phyloP scores from a whole-genome alignment of 2,113 vertebrate genomes.

The Nibea albiflora region DNA sequence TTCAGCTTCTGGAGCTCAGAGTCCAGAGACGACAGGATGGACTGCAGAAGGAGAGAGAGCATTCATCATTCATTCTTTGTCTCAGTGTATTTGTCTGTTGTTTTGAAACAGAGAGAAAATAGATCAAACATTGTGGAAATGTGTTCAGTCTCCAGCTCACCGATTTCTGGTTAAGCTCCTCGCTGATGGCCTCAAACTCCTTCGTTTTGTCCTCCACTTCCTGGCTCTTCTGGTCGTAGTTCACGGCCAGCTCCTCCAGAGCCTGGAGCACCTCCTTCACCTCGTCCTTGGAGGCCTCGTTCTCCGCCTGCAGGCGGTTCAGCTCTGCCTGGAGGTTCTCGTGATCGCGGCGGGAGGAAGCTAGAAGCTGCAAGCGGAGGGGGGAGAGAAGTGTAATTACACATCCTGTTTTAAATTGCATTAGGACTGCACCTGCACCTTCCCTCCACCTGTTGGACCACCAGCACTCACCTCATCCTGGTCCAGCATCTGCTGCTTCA shows the following conservation, averaged over 20 bases:
- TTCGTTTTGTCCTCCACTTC: constrained; percentile 98
- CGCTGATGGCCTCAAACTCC: constrained; percentile 93
- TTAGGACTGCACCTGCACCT: not conserved
- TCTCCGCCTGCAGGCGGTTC: constrained; percentile 97
- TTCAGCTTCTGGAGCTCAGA: constrained; percentile 98
- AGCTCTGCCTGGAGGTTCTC: constrained; percentile 95
- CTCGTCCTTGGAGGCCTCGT: constrained; percentile 98
- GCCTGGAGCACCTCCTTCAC: constrained; percentile 98
- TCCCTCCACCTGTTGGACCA: constrained; percentile 10
- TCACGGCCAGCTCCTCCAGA: constrained; percentile 96
- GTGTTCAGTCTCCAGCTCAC: constrained; percentile 72
- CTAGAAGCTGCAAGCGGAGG: constrained; percentile 85
- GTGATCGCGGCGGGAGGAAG: constrained; percentile 93
- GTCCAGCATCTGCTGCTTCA: constrained; percentile 97
- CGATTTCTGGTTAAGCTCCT: constrained; percentile 98
- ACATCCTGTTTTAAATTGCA: not conserved
- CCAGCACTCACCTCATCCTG: constrained; percentile 91
- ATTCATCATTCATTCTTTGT: not conserved
- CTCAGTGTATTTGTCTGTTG: not conserved
- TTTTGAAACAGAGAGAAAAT: too few species aligned
- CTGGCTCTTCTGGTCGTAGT: constrained; percentile 98
- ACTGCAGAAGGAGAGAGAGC: constrained; percentile 75
- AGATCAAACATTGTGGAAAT: not conserved
- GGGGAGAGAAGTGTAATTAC: not conserved
- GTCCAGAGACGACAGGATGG: constrained; percentile 93